A percentile compares a stretch with the other conserved stretches of the same genome.
phyloP scores from a whole-genome alignment of 2,888 invertebrate genomes.

The Drosophila gaucha region DNA sequence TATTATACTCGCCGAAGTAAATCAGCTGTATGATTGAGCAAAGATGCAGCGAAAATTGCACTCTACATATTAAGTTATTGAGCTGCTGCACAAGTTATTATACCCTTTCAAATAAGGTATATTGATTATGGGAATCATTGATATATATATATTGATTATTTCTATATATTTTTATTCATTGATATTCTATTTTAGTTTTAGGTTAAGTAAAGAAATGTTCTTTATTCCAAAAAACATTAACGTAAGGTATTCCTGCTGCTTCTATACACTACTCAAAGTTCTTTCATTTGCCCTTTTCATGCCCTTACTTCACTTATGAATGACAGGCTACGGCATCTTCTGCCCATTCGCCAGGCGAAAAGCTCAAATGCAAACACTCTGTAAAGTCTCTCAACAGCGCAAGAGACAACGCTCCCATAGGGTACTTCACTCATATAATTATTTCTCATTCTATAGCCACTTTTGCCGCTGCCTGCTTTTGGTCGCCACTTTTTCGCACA shows the following conservation, averaged over 20 bases:
- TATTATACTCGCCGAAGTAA: conserved; percentile 37
- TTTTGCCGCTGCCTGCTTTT: conserved; percentile 11
- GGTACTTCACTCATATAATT: conserved; percentile 25
- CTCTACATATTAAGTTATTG: conserved; percentile 35
- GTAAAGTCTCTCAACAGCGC: conserved; percentile 9
- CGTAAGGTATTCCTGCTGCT: not conserved
- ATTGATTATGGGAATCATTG: not conserved
- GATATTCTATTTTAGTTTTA: too few relatives aligned
- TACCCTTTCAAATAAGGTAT: not conserved
- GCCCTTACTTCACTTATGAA: conserved; percentile 61
- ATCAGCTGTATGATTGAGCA: conserved; percentile 1
- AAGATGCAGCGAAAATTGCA: too few relatives aligned
- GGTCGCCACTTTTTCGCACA: conserved; percentile 54
- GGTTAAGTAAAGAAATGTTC: not conserved
- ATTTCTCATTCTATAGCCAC: conserved; percentile 20
- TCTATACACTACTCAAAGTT: not conserved
- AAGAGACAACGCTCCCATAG: conserved; percentile 10
- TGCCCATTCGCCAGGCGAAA: conserved; percentile 22
- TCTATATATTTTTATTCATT: not conserved
- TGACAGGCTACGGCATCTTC: conserved; percentile 43
- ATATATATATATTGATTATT: too few relatives aligned
- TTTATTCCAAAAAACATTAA: not conserved
- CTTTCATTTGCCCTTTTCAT: conserved; percentile 22
- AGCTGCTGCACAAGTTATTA: not conserved
- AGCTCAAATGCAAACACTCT: conserved; percentile 64